These are phyloP conservation scores for Rhingia campestris DNA, from an alignment of 2,888 invertebrate species.

Conservation along the genomic window DNA sequence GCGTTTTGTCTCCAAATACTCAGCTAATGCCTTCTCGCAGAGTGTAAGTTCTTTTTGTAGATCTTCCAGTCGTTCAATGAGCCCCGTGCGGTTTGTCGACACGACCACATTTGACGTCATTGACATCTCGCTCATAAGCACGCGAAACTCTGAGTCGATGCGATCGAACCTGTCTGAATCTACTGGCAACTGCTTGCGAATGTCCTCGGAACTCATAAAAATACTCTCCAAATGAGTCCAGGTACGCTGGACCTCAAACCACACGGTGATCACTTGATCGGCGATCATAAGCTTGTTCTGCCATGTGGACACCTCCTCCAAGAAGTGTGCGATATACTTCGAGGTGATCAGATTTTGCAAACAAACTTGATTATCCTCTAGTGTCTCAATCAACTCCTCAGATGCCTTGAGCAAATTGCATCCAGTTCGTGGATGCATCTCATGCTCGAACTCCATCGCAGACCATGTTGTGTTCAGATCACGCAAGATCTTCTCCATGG, in stretches of 20 bases:
- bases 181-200: conserved; percentile 95
- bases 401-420: conserved; percentile 93
- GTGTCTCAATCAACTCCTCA: conserved; percentile 97
- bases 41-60: conserved; percentile 93
- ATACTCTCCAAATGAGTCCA: conserved; percentile 99
- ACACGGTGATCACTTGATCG: conserved; percentile 95
- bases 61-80: conserved; percentile 90
- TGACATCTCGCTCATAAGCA: conserved; percentile 83
- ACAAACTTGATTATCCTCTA: conserved; percentile 98
- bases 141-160: conserved; percentile 95
- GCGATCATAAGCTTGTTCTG: conserved; percentile 95
- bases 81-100: conserved; percentile 93
- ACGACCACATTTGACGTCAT: conserved; percentile 90
- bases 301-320: conserved; percentile 97
- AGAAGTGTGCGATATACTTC: conserved; percentile 97
- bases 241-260: conserved; percentile 98
- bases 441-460: conserved; percentile 95
- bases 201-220: conserved; percentile 98
- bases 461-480: conserved; percentile 95
- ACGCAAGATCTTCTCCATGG: conserved; percentile 97
- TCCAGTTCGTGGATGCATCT: conserved; percentile 93
- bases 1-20: conserved; percentile 97
- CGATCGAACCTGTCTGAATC: conserved; percentile 96
- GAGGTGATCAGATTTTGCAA: conserved; percentile 98
- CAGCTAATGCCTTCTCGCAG: conserved; percentile 98